Evolutionary conservation across 2,888 invertebrate species (phyloP).

Genomic region (Agonopterix arenella): DNA sequence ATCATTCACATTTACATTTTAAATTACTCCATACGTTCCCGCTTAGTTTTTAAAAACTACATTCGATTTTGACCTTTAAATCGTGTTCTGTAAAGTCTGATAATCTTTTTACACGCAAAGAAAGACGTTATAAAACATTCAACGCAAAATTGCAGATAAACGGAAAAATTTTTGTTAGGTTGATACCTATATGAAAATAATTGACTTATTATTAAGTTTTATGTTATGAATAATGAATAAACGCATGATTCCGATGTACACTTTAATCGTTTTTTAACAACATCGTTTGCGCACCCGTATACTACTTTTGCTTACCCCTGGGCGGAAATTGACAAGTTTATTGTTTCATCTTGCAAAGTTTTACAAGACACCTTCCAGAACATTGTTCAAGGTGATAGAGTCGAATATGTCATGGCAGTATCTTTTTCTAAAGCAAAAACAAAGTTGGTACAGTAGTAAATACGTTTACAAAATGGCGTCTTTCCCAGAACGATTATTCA

Average conservation of each 20-base stretch:
- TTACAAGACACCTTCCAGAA: not conserved
- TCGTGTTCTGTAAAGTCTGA: not conserved
- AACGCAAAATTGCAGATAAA: not conserved
- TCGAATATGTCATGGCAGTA: not conserved
- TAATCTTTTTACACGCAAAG: not conserved
- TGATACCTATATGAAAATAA: conserved; percentile 10
- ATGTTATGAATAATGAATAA: conserved; percentile 4
- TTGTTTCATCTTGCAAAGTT: conserved; percentile 2
- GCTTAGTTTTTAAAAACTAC: not conserved
- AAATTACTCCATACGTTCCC: not conserved
- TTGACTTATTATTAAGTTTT: not conserved
- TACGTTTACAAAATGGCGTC: conserved; percentile 38
- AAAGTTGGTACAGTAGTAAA: conserved; percentile 17
- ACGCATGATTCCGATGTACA: conserved; percentile 20
- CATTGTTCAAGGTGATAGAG: not conserved
- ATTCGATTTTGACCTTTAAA: not conserved
- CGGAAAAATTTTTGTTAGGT: conserved; percentile 7
- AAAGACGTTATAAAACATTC: not conserved
- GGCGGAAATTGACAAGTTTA: conserved; percentile 1
- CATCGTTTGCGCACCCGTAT: conserved; percentile 28
- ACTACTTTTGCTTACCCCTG: conserved; percentile 24
- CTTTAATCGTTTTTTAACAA: conserved; percentile 44
- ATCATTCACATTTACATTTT: not conserved
- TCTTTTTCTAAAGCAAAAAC: not conserved
- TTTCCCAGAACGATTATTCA: conserved; percentile 31